Evolutionary conservation across 1,140 invertebrate species (phyloP).

Genomic region (Diorhabda sublineata): DNA sequence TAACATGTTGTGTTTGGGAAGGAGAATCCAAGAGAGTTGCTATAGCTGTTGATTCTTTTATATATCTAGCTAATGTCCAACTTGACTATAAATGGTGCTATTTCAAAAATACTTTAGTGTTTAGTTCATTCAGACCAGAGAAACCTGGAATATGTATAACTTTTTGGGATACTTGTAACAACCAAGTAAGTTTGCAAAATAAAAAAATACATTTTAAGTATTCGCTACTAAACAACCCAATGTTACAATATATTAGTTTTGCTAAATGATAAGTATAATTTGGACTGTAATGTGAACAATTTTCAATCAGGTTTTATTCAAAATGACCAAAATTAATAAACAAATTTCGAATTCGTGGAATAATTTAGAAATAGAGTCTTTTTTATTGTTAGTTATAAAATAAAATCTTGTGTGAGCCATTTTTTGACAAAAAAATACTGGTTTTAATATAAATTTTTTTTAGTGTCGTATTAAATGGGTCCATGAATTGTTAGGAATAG

Average conservation of each 20-base stretch:
- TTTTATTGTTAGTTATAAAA: background rate
- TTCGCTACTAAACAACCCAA: too few species aligned
- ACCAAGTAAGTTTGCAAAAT: constrained; percentile 60
- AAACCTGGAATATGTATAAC: constrained; percentile 69
- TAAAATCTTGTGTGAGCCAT: too few species aligned
- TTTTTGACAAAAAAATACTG: too few species aligned
- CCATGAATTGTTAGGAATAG: constrained; percentile 63
- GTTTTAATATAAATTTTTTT: constrained; percentile 1
- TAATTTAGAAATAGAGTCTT: too few species aligned
- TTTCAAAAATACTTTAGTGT: constrained; percentile 87
- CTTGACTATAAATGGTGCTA: constrained; percentile 94
- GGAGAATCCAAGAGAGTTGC: constrained; percentile 84
- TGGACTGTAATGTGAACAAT: too few species aligned
- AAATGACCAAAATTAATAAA: too few species aligned
- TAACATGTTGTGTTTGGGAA: constrained; percentile 88
- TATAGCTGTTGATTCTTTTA: constrained; percentile 90
- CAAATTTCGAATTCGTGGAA: too few species aligned
- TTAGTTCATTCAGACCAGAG: constrained; percentile 62
- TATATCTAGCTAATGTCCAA: constrained; percentile 97
- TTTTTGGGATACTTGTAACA: constrained; percentile 91
- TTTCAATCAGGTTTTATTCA: too few species aligned
- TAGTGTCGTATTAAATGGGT: constrained; percentile 68
- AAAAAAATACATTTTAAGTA: too few species aligned
- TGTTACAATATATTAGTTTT: too few species aligned
- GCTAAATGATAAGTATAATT: too few species aligned